These are phyloP conservation scores for Hetaerina titia DNA, from an alignment of 2,888 invertebrate species.

Conservation along the genomic window DNA sequence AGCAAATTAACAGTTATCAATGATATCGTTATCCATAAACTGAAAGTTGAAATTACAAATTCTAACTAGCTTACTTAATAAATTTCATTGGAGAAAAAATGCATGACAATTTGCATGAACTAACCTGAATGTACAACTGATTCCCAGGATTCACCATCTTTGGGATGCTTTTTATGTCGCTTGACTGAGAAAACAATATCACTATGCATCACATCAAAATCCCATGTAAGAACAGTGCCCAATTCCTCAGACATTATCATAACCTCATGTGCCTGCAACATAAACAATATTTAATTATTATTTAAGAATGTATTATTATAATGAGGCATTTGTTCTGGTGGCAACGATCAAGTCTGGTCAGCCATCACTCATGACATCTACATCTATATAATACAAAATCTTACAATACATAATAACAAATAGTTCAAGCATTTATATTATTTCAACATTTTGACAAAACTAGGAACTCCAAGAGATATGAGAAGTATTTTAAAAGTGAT, in stretches of 20 bases:
- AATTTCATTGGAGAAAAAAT: not conserved
- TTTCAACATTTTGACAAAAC: not conserved
- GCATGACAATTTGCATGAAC: slow-evolving; percentile 75
- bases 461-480: not conserved
- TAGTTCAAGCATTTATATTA: too few species aligned
- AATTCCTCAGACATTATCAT: slow-evolving; percentile 89
- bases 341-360: too few species aligned
- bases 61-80: not conserved
- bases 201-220: slow-evolving; percentile 95
- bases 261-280: slow-evolving; percentile 85
- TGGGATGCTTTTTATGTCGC: slow-evolving; percentile 21
- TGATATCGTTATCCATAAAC: not conserved
- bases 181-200: slow-evolving; percentile 92
- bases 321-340: too few species aligned
- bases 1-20: not conserved
- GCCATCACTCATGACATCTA: too few species aligned
- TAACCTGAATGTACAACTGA: slow-evolving; percentile 78
- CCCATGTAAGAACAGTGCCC: slow-evolving; percentile 96
- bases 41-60: not conserved
- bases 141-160: slow-evolving; percentile 68
- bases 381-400: too few species aligned
- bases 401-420: too few species aligned
- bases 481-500: not conserved
- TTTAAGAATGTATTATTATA: not conserved
- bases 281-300: slow-evolving; percentile 45